These are phyloP conservation scores for Sinhomidia bicolor DNA, from an alignment of 2,888 invertebrate genomes.

Conservation along the genomic window DNA sequence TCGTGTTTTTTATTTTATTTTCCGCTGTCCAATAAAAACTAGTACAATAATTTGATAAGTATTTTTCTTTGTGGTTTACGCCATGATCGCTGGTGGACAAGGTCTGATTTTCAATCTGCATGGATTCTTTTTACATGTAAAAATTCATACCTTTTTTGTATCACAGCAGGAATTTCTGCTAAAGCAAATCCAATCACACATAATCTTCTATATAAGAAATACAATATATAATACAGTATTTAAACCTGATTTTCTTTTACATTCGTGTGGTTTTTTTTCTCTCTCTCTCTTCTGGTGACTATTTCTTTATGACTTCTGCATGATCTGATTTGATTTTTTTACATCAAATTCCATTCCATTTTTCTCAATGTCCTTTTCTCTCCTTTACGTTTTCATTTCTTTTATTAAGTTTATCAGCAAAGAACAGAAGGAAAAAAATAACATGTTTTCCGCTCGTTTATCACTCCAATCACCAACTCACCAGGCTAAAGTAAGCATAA, in stretches of 20 bases:
- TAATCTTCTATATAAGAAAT: background rate
- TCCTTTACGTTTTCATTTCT: constrained; percentile 20
- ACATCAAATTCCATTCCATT: background rate
- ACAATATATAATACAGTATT: no score
- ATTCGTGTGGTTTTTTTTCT: background rate
- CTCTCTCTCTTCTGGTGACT: background rate
- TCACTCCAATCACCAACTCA: constrained; percentile 71
- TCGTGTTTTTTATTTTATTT: constrained; percentile 49
- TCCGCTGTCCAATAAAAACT: constrained; percentile 40
- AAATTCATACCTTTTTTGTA: background rate
- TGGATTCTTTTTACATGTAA: constrained; percentile 51
- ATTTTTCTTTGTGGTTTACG: constrained; percentile 24
- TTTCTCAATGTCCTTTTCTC: background rate
- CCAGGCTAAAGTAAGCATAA: constrained; percentile 51
- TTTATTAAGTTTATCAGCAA: constrained; percentile 56
- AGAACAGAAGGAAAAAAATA: constrained; percentile 61
- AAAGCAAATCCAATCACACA: constrained; percentile 43
- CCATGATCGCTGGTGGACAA: constrained; percentile 6
- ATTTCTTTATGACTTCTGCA: background rate
- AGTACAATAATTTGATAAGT: constrained; percentile 14
- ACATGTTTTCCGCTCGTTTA: constrained; percentile 71
- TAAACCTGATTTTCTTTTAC: background rate
- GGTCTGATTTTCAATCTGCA: constrained; percentile 36
- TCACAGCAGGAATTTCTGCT: constrained; percentile 39
- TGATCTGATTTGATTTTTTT: constrained; percentile 20